Evolutionary conservation across 2,113 vertebrate genomes (phyloP), one percentile per base, ranked within the genome.

Genomic region (Haemorhous mexicanus): DNA sequence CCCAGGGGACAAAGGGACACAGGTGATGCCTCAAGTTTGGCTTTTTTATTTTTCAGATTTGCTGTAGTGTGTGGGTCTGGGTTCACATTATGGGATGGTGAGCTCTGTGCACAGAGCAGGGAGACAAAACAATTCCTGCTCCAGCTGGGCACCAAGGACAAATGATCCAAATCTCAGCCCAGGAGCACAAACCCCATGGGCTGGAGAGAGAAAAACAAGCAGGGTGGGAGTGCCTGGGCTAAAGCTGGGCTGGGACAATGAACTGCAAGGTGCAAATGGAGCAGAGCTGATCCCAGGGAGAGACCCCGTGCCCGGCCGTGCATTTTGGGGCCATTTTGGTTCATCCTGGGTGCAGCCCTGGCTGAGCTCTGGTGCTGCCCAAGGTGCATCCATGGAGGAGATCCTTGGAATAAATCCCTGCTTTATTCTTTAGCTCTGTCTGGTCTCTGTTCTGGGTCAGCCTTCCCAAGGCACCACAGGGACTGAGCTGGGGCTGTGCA

Each of bases 301-400:
- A 56, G 53, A 33, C 2, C 32, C 53, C 2, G 12, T 9, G 53
- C 2, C 8, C 2, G 5, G 5, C 6, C 2, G 19, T 13, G 32
- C 53, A 56, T 33, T 55, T 55, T 55, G 30, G 7, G 53, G 5
- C 53, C 30, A 32, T 55, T 32, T 55, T 12, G 30, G 30, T 20
- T 55, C 18, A 55, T 9, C 13, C 14, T 21, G 20, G 32, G 20
- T 21, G 32, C 20, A 33, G 55, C 32, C 55, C 32, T 56, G 55
- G 32, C 55, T 56, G 55, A 13, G 55, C 20, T 56, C 55, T 22
- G 1, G 32, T n/a, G 32, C 32, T 56, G 53, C 53, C 19, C 53
- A 56, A 56, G 53, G 53, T 56, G 53, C 3, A 33, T 56, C 53
- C 53, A 56, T 56, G 1, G 33, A 58, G 55, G 33, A 58, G 33